These are phyloP conservation scores for Pterostichus madidus DNA, from an alignment of 2,888 invertebrate genomes.

Conservation along the genomic window DNA sequence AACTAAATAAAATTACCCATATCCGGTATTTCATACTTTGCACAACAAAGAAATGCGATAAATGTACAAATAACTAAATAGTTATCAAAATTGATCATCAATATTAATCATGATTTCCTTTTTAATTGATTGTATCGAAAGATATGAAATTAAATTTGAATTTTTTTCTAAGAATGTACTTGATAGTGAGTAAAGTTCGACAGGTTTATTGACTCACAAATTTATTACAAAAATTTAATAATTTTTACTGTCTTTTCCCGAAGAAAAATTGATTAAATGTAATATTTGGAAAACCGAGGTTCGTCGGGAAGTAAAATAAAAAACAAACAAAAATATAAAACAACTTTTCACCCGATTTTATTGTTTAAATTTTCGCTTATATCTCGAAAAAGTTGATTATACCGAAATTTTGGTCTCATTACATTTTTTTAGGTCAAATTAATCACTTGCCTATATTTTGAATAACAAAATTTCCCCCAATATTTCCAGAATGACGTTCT, in stretches of 20 bases:
- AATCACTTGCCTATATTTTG: too few relatives aligned
- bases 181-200: constrained; percentile 5
- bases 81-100: not conserved
- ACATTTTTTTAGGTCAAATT: too few relatives aligned
- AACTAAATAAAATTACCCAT: not conserved
- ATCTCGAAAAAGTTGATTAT: too few relatives aligned
- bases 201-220: not conserved
- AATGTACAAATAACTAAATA: not conserved
- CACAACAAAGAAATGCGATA: not conserved
- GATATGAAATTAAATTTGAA: constrained; percentile 2
- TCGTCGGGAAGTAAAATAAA: too few relatives aligned
- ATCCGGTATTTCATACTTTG: constrained; percentile 30
- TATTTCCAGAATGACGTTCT: too few relatives aligned
- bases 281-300: too few relatives aligned
- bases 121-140: not conserved
- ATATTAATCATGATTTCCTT: constrained; percentile 42
- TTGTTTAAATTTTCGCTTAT: too few relatives aligned
- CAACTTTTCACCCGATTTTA: too few relatives aligned
- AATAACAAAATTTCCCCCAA: too few relatives aligned
- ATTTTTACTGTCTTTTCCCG: too few relatives aligned
- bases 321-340: not conserved
- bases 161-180: not conserved
- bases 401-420: too few relatives aligned
- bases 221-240: not conserved
- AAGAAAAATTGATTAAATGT: too few relatives aligned